Evolutionary conservation across 2,888 invertebrate genomes (phyloP).

Genomic region (Euplagia quadripunctaria): DNA sequence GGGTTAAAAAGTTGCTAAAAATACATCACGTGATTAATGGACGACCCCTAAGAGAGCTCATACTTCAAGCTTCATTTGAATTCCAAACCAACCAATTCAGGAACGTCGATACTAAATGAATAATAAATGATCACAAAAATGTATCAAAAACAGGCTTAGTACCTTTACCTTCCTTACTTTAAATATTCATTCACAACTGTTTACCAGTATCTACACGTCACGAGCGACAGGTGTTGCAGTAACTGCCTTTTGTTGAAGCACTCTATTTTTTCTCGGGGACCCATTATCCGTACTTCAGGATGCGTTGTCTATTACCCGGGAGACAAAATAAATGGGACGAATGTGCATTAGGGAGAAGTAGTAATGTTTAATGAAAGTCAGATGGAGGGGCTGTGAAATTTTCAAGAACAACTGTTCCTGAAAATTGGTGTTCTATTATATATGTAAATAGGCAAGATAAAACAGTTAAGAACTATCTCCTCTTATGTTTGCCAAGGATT

Average conservation of each 20-base stretch:
- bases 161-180: slow-evolving; percentile 4
- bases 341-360: slow-evolving; percentile 33
- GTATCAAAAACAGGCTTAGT: background rate
- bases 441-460: too few species aligned
- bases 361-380: slow-evolving; percentile 33
- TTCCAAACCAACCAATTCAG: too few species aligned
- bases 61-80: too few species aligned
- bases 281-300: slow-evolving; percentile 52
- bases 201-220: slow-evolving; percentile 24
- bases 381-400: slow-evolving; percentile 10
- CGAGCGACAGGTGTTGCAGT: slow-evolving; percentile 50
- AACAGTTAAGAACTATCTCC: too few species aligned
- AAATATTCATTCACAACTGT: slow-evolving; percentile 23
- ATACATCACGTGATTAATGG: too few species aligned
- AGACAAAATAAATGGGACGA: slow-evolving; percentile 47
- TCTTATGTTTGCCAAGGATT: too few species aligned
- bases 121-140: too few species aligned
- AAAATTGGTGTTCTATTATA: background rate
- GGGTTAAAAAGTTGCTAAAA: too few species aligned
- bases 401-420: background rate
- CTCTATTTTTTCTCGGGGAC: slow-evolving; percentile 51
- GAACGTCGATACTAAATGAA: too few species aligned
- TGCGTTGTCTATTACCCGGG: slow-evolving; percentile 53
- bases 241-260: slow-evolving; percentile 48
- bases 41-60: too few species aligned